Base-by-base conservation (phyloP, 2,797 vertebrate species). In the Gouania willdenowi region DNA sequence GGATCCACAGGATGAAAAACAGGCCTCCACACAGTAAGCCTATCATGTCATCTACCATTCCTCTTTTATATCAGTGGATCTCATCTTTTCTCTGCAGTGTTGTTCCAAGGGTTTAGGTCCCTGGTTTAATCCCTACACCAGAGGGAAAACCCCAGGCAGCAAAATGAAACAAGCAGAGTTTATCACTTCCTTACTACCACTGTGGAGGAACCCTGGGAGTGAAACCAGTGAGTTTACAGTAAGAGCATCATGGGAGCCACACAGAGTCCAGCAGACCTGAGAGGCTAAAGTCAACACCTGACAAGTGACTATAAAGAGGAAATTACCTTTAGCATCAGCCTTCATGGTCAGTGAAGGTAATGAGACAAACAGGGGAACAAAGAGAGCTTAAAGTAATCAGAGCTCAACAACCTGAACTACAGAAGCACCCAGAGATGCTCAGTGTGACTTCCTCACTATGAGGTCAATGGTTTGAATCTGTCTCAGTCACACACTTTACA, bases 61-160 rank as follows among this genome's bases (percentile, higher is more conserved):
- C n/a, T n/a, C 5, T 36, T 48, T 38, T 41, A 32, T 20, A 40
- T 44, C 32, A 33, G 19, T 5, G 14, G 38, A 39, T 26, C 35
- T 48, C 15, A 57, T 58, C 33, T 46, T n/a, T n/a, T n/a, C n/a
- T n/a, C n/a, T n/a, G n/a, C n/a, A n/a, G n/a, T n/a, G n/a, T n/a
- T 50, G 15, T 29, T 19, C 23, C 8, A 21, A n/a, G n/a, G 25
- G 8, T 28, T 10, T 17, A 19, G 6, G 16, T 44, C 11, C 43
- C 5, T 16, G 8, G 13, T 31, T 57, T 33, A 39, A 44, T 31
- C 23, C 2, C 13, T 5, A 20, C 20, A 29, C n/a, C 3, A 19
- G 13, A 16, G 7, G 6, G 7, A 39, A 38, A 14, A 8, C 11
- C 50, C 8, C 18, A 14, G n/a, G 7, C 25, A 25, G n/a, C 10